Percentiles rank a stretch among this genome's conserved stretches.
These are phyloP conservation scores for Apoda limacodes DNA, from an alignment of 2,888 invertebrate species.

Conservation along the genomic window DNA sequence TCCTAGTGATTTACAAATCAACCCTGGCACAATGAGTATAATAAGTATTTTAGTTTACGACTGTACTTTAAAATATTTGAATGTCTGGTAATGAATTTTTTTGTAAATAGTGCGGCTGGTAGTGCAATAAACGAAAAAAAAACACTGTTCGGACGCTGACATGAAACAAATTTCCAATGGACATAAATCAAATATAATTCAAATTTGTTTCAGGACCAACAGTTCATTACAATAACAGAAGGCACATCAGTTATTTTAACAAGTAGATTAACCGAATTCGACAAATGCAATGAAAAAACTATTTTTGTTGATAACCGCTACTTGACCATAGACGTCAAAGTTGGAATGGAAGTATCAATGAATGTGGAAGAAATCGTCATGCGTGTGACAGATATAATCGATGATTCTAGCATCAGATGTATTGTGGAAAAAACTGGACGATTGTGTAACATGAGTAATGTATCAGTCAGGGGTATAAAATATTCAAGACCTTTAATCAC, in stretches of 20 bases:
- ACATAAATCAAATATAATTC: no score
- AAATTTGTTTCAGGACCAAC: no score
- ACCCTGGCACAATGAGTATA: no score
- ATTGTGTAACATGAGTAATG: conserved; percentile 24
- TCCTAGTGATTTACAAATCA: no score
- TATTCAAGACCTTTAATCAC: conserved; percentile 27
- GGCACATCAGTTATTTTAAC: conserved; percentile 31
- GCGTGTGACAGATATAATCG: conserved; percentile 26
- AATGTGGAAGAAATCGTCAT: conserved; percentile 28
- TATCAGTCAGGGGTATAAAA: conserved; percentile 29
- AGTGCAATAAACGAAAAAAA: no score
- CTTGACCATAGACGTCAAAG: conserved; percentile 23
- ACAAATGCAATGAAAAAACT: conserved; percentile 27
- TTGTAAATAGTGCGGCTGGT: no score
- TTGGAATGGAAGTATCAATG: conserved; percentile 31
- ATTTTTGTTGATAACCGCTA: conserved; percentile 36
- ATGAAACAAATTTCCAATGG: no score
- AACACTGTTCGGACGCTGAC: no score
- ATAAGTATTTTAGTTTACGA: no score
- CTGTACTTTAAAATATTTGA: no score
- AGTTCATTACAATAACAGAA: no score
- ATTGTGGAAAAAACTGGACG: conserved; percentile 26
- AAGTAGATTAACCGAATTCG: conserved; percentile 23
- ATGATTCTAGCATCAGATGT: conserved; percentile 27
- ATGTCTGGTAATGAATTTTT: no score